phyloP scores from a whole-genome alignment of 2,888 invertebrate species.

The Zaprionus obscuricornis region DNA sequence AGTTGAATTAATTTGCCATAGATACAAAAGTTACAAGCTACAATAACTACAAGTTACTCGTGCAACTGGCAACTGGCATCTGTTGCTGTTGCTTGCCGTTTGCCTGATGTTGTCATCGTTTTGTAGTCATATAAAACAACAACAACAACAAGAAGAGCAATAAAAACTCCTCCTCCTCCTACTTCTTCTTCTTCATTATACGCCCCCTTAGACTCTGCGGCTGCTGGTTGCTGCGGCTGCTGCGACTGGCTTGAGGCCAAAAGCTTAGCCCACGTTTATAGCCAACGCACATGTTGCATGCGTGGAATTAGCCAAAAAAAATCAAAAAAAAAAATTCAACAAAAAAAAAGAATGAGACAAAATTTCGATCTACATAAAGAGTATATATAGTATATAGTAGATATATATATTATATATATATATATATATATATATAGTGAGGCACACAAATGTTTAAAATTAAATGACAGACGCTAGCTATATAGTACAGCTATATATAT shows the following conservation, averaged over 20 bases:
- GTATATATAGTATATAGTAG: too few species aligned
- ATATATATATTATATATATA: conserved; percentile 27
- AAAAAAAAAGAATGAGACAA: too few species aligned
- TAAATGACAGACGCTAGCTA: conserved; percentile 46
- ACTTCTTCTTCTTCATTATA: too few species aligned
- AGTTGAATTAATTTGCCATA: conserved; percentile 43
- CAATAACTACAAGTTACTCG: conserved; percentile 30
- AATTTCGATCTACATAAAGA: conserved; percentile 24
- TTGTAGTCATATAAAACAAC: too few species aligned
- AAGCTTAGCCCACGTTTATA: conserved; percentile 61
- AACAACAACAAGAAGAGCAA: too few species aligned
- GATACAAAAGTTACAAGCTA: not conserved
- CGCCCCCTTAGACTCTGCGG: conserved; percentile 35
- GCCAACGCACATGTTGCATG: conserved; percentile 70
- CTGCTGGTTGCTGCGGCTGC: too few species aligned
- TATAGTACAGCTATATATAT: conserved; percentile 2
- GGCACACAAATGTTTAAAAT: conserved; percentile 46
- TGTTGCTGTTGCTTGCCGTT: conserved; percentile 19
- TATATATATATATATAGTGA: conserved; percentile 7
- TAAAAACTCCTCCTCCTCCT: too few species aligned
- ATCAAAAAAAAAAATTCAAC: not conserved
- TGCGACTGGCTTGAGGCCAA: conserved; percentile 56
- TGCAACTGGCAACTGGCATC: conserved; percentile 30
- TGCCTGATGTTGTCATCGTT: conserved; percentile 52
- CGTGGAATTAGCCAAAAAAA: conserved; percentile 44